Conservation (phyloP, 2,888 invertebrate species). For the Ophion ellenae region DNA sequence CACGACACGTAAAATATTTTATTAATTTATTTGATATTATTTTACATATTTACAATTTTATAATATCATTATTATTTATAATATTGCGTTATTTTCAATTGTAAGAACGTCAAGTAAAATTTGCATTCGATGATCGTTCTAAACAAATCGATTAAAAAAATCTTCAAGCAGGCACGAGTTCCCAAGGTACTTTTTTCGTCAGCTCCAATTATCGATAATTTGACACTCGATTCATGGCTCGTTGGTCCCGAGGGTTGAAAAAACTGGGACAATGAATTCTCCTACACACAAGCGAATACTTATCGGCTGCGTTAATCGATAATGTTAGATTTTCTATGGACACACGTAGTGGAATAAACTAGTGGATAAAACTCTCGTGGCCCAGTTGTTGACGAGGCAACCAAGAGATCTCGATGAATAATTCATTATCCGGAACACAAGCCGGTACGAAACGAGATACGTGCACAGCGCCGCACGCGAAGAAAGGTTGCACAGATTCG, state of each 20-base stretch:
- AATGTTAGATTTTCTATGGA: conserved; percentile 16
- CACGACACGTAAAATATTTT: too few species aligned
- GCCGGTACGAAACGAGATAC: conserved; percentile 18
- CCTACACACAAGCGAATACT: not conserved
- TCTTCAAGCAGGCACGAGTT: not conserved
- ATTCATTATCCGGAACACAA: conserved; percentile 46
- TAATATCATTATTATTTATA: too few species aligned
- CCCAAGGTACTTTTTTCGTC: not conserved
- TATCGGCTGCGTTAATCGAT: conserved; percentile 22
- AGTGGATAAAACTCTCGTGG: conserved; percentile 23
- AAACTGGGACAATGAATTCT: conserved; percentile 1
- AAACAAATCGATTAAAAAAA: not conserved
- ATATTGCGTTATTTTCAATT: not conserved
- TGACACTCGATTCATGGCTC: not conserved
- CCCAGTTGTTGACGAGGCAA: conserved; percentile 46
- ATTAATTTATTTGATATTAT: too few species aligned
- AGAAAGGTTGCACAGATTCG: conserved; percentile 17
- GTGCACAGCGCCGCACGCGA: not conserved
- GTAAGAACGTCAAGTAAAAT: not conserved
- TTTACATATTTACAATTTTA: too few species aligned
- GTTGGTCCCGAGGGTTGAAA: not conserved
- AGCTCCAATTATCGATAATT: not conserved
- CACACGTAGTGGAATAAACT: conserved; percentile 9
- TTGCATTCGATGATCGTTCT: not conserved
- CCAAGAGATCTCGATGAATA: conserved; percentile 48